These are phyloP conservation scores for Cnemophilus loriae DNA, from an alignment of 2,113 vertebrate species.

Conservation along the genomic window DNA sequence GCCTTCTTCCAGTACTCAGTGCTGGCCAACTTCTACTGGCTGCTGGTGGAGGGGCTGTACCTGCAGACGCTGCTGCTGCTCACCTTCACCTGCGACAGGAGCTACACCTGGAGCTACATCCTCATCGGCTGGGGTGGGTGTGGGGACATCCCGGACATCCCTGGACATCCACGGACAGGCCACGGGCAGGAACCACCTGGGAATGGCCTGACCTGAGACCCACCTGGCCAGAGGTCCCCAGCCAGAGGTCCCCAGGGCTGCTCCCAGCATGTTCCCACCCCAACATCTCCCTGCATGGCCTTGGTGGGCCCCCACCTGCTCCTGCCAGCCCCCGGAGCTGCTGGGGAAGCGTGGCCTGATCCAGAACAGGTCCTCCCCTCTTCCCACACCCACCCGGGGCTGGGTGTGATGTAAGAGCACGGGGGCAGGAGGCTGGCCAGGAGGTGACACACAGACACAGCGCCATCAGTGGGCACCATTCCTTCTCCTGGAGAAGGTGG, in stretches of 20 bases:
- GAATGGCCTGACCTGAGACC: not conserved
- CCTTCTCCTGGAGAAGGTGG: not conserved
- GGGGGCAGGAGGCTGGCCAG: not conserved
- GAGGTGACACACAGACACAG: not conserved
- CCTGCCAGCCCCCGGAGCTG: not conserved
- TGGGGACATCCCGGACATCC: rapidly evolving
- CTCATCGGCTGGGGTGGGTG: conserved; percentile 86
- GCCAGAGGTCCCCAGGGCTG: not conserved
- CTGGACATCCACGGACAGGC: rapidly evolving
- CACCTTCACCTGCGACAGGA: conserved; percentile 82
- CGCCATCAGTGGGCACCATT: not conserved
- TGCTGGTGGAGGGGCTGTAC: conserved; percentile 89
- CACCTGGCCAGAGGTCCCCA: not conserved
- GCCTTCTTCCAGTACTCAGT: conserved; percentile 87
- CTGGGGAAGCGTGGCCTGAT: not conserved
- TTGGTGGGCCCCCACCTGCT: not conserved
- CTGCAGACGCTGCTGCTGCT: conserved; percentile 85
- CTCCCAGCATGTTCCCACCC: not conserved
- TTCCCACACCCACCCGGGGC: not conserved
- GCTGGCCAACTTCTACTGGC: conserved; percentile 87
- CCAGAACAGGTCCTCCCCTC: not conserved
- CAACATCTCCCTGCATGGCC: not conserved
- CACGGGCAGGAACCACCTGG: not conserved
- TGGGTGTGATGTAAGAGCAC: not conserved
- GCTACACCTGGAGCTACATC: conserved; percentile 88